Evolutionary conservation across 2,113 vertebrate genomes (phyloP).

Genomic region (Pavo muticus): DNA sequence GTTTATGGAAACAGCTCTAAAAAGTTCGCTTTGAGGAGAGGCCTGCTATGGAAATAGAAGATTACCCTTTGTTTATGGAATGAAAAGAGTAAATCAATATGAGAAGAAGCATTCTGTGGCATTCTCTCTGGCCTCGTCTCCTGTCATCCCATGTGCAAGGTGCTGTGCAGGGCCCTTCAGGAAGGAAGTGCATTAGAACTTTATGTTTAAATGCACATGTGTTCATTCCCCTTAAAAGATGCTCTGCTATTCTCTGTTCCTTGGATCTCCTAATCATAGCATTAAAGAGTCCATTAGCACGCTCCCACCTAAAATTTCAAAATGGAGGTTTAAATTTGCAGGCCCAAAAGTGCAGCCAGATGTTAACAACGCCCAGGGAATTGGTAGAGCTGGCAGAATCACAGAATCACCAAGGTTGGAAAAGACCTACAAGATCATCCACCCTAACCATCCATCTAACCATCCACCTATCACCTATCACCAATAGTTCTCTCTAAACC

Average conservation of each 20-base stretch:
- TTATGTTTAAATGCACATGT: background rate
- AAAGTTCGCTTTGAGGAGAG: constrained; percentile 13
- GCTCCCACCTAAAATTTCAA: background rate
- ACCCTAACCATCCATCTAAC: too few species aligned
- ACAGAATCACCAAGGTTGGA: too few species aligned
- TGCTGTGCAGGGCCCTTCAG: background rate
- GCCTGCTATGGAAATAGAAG: background rate
- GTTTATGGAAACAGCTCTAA: constrained; percentile 19
- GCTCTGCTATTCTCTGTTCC: background rate
- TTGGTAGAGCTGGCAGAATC: background rate
- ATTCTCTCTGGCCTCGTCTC: background rate
- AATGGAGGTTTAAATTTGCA: background rate
- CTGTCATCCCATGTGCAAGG: background rate
- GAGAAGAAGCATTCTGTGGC: background rate
- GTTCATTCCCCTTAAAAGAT: background rate
- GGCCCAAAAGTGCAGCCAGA: background rate
- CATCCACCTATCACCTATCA: too few species aligned
- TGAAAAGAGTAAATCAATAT: background rate
- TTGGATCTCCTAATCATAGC: background rate
- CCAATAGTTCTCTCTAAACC: too few species aligned
- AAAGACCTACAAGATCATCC: too few species aligned
- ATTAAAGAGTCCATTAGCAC: background rate
- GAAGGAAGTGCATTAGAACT: background rate
- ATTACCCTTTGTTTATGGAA: constrained; percentile 10
- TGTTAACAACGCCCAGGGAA: background rate